Base-by-base conservation (phyloP, 2,113 vertebrate species). In the Himantopus leucocephalus region DNA sequence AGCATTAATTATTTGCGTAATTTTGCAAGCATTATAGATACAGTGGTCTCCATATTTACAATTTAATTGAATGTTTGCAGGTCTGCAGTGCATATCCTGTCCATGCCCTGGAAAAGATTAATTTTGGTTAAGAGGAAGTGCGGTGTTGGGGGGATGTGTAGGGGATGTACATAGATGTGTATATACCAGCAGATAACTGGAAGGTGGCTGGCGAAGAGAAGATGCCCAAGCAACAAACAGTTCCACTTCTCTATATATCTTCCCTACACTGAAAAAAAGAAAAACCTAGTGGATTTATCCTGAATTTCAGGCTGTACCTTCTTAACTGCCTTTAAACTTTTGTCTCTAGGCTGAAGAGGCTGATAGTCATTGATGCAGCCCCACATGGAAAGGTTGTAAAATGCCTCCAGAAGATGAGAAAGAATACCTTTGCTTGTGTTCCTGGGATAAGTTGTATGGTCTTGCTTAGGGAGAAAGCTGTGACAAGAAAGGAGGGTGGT, bases 101-200 rank as follows among this genome's bases (percentile, higher is more conserved):
- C 53, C 3, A 1, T 47, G 66, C n/a, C 34, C 21, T 8, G 3
- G 50, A 35, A 84, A 66, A 72, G 11, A 48, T 30, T 24, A 20
- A 20, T 24, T 45, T 53, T 45, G 45, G 24, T 48, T 23, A 41
- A 66, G 45, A 66, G 39, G 14, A 58, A 10, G 8, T 50, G 5
- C 1, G 3, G 14, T 37, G 29, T 11, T 56, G 26, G 10, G 21
- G 11, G 2, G 1, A 11, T 53, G 12, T 56, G 9, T 39, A 55
- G 12, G 22, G 24, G 4, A 1, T 53, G 8, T 43, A 41, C 24
- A 3, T 2, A 52, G 29, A 34, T 2, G 4, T 30, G 10, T 71
- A 23, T 41, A 18, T 27, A 39, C 20, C 35, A 48, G 23, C 41
- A 85, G 60, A 82, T 27, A 75, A 27, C 50, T 67, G 56, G 60